phyloP scores from a whole-genome alignment of 2,797 vertebrate genomes.

The Coluber constrictor region DNA sequence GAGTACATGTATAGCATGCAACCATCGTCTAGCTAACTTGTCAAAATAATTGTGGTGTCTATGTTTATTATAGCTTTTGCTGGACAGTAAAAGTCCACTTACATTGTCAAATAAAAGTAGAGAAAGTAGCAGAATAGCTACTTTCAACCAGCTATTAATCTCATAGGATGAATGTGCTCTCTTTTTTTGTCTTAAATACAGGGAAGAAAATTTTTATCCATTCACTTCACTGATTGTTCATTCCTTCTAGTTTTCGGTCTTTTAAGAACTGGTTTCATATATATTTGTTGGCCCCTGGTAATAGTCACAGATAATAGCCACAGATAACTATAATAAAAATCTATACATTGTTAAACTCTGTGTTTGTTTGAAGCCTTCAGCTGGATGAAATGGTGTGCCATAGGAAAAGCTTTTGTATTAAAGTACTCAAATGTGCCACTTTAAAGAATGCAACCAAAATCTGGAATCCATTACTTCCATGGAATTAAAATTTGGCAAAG shows the following conservation, averaged over 20 bases:
- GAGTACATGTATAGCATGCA: not conserved
- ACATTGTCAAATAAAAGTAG: not conserved
- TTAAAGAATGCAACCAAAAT: not conserved
- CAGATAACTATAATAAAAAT: not conserved
- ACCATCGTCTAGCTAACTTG: not conserved
- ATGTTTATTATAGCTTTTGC: not conserved
- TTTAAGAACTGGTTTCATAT: not conserved
- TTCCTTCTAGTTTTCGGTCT: not conserved
- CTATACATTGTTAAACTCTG: not conserved
- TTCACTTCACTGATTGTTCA: not conserved
- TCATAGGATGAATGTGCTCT: not conserved
- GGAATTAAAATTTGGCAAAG: not conserved
- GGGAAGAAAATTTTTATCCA: not conserved
- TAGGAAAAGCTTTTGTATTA: not conserved
- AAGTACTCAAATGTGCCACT: not conserved
- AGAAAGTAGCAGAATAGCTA: not conserved
- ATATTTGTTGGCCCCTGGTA: not conserved
- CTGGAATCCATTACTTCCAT: not conserved
- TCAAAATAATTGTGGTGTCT: not conserved
- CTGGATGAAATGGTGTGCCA: not conserved
- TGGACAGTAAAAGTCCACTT: not conserved
- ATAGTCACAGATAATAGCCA: not conserved
- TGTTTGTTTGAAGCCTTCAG: not conserved
- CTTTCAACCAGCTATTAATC: not conserved
- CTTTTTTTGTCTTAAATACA: not conserved